A percentile compares a stretch with the other conserved stretches of the same genome.
phyloP scores from a whole-genome alignment of 2,888 invertebrate genomes.

The Synergus japonicus region DNA sequence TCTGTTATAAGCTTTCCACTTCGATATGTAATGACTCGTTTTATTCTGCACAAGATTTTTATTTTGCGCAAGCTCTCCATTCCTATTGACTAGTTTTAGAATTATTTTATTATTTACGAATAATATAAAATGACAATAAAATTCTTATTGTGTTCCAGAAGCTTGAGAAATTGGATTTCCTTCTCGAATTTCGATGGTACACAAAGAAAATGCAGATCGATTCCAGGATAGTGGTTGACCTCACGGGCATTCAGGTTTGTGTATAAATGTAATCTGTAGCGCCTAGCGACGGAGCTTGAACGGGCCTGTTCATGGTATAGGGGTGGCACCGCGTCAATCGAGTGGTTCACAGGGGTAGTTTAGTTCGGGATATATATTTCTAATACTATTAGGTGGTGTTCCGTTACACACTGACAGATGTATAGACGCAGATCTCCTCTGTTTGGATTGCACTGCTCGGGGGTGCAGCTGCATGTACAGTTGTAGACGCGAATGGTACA shows the following conservation, averaged over 20 bases:
- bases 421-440: constrained; percentile 69
- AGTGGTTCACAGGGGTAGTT: constrained; percentile 41
- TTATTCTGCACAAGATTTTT: neutral
- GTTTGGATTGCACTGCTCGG: constrained; percentile 67
- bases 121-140: too few species aligned
- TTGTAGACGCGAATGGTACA: constrained; percentile 53
- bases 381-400: constrained; percentile 77
- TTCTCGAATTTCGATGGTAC: neutral
- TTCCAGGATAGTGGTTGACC: constrained; percentile 54
- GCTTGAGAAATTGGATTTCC: constrained; percentile 24
- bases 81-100: neutral
- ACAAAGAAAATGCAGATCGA: constrained; percentile 41
- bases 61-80: neutral
- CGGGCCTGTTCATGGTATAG: constrained; percentile 35
- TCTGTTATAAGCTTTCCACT: neutral
- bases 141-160: neutral
- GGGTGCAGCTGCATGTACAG: constrained; percentile 57
- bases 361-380: constrained; percentile 61
- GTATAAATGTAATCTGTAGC: constrained; percentile 48
- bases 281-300: constrained; percentile 52
- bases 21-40: neutral
- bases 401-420: constrained; percentile 77
- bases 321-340: constrained; percentile 44
- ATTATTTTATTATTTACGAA: neutral
- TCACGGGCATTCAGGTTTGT: constrained; percentile 51